Evolutionary conservation across 2,888 invertebrate genomes (phyloP).

Genomic region (Amiota mariae): DNA sequence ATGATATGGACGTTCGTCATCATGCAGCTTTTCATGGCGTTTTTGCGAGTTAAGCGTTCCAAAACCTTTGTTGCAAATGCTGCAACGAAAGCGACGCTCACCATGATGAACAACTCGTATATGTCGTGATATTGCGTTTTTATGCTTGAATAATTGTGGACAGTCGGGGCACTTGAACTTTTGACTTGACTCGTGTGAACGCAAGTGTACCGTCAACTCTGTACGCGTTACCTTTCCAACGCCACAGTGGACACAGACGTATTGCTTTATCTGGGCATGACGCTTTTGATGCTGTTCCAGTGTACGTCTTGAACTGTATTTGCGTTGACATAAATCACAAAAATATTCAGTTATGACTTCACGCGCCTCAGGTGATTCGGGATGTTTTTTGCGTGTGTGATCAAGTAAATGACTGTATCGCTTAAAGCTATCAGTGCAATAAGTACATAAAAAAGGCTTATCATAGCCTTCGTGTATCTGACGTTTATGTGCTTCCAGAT

Average conservation of each 20-base stretch:
- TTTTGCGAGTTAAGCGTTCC: conserved; percentile 66
- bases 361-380: conserved; percentile 25
- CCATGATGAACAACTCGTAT: conserved; percentile 70
- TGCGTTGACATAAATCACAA: conserved; percentile 62
- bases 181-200: conserved; percentile 67
- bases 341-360: conserved; percentile 45
- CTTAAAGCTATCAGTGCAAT: conserved; percentile 62
- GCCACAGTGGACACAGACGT: conserved; percentile 68
- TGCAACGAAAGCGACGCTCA: conserved; percentile 62
- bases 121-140: conserved; percentile 65
- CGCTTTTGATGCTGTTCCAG: conserved; percentile 67
- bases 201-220: conserved; percentile 67
- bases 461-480: conserved; percentile 64
- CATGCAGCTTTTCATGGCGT: conserved; percentile 64
- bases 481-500: conserved; percentile 67
- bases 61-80: conserved; percentile 64
- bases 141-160: conserved; percentile 67
- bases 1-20: conserved; percentile 49
- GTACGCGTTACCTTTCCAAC: conserved; percentile 68
- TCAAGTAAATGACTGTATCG: conserved; percentile 61
- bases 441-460: conserved; percentile 64
- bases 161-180: conserved; percentile 68
- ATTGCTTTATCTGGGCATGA: conserved; percentile 65
- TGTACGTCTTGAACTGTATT: conserved; percentile 68
- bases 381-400: conserved; percentile 59